Evolutionary conservation across 1,140 invertebrate genomes (phyloP).

Genomic region (Heterodera schachtii): DNA sequence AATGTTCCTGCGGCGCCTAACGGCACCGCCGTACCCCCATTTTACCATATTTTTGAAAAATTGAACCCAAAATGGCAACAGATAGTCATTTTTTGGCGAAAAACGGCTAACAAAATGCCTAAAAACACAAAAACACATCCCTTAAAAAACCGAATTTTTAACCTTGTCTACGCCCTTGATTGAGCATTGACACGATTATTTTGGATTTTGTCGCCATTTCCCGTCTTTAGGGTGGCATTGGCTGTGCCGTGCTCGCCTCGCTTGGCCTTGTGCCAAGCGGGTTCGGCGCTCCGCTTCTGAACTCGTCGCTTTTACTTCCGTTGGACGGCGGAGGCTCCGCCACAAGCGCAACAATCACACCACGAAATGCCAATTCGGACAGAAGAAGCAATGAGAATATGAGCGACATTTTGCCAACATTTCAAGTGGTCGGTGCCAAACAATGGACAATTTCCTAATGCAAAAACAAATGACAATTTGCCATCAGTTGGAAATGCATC

Average conservation of each 20-base stretch:
- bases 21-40: too few relatives aligned
- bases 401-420: neutral
- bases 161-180: too few relatives aligned
- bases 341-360: neutral
- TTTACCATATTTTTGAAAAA: too few relatives aligned
- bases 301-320: neutral
- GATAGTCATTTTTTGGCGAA: too few relatives aligned
- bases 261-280: conserved; percentile 10
- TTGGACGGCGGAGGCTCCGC: neutral
- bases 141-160: too few relatives aligned
- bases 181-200: too few relatives aligned
- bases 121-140: too few relatives aligned
- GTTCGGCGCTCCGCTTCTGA: neutral
- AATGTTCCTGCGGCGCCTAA: too few relatives aligned
- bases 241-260: conserved; percentile 10
- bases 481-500: conserved; percentile 4
- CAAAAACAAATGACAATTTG: conserved; percentile 8
- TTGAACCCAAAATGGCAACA: too few relatives aligned
- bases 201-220: too few relatives aligned
- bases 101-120: too few relatives aligned
- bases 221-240: conserved; percentile 18
- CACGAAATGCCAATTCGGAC: neutral
- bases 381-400: neutral
- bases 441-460: neutral
- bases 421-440: neutral